Evolutionary conservation across 1,140 invertebrate genomes (phyloP).

Genomic region (Zaprionus nigranus): DNA sequence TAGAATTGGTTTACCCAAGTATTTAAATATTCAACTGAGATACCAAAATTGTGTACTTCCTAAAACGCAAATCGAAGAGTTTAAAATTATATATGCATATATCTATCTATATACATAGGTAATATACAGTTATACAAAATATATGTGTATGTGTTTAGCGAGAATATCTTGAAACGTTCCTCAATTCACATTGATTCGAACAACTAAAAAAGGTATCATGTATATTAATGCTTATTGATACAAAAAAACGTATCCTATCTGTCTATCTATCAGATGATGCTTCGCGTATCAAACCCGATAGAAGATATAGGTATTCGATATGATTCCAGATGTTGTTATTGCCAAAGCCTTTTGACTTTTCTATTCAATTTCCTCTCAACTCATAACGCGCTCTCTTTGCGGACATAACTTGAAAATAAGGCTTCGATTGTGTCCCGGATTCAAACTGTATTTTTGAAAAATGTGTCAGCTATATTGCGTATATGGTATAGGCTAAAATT

Average conservation of each 20-base stretch:
- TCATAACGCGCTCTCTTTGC: neutral
- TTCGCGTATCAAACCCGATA: constrained; percentile 6
- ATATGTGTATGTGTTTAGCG: constrained; percentile 8
- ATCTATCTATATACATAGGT: too few species aligned
- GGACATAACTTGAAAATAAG: neutral
- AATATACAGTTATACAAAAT: constrained; percentile 15
- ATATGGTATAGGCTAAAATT: constrained; percentile 7
- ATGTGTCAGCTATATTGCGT: constrained; percentile 1
- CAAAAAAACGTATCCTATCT: neutral
- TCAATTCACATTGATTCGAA: constrained; percentile 28
- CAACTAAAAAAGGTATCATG: constrained; percentile 1
- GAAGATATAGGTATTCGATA: constrained; percentile 7
- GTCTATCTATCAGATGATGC: constrained; percentile 1
- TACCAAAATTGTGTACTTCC: constrained; percentile 26
- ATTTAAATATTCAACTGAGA: constrained; percentile 12
- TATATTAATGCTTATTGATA: constrained; percentile 15
- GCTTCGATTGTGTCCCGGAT: neutral
- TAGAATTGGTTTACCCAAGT: constrained; percentile 18
- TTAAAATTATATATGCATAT: constrained; percentile 24
- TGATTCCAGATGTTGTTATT: constrained; percentile 6
- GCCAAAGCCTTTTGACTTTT: constrained; percentile 6
- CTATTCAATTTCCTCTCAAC: neutral
- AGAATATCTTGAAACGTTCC: constrained; percentile 26
- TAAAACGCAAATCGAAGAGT: constrained; percentile 41
- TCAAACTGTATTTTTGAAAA: constrained; percentile 12